Base-by-base conservation (phyloP, 2,888 invertebrate genomes). In the Dasypogon diadema region DNA sequence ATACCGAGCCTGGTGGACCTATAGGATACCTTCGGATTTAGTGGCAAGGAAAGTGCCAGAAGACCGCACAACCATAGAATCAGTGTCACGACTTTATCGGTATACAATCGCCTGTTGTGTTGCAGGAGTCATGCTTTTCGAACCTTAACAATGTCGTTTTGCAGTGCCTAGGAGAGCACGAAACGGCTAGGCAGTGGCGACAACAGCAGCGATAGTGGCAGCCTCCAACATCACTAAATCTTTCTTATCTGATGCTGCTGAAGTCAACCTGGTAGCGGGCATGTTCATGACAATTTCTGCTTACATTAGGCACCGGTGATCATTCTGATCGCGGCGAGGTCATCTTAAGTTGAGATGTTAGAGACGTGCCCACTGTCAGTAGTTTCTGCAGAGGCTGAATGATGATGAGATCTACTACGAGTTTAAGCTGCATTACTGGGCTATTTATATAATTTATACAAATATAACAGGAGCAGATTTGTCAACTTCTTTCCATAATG, bases 71-170 rank as follows among this genome's bases (percentile, higher is more conserved):
- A 56, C 26, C 26, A 54, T 34, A 30, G 12, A 12, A 21, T 22
- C 42, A 22, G 21, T 79, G 79, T 79, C 80, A 80, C 80, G 80
- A 80, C 80, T 80, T 80, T 80, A 80, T 80, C 80, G 79, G 77
- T 75, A 74, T 76, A 77, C 79, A 80, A 80, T 80, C 80, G 80
- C 80, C 80, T 80, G 78, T 79, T 80, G 80, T 80, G 80, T 80
- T 80, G 80, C 79, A 79, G 79, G 79, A 80, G 80, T 80, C 79
- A 80, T 80, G 80, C 80, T 80, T 79, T 80, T 80, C 80, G 77
- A 79, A 79, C 80, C 80, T 79, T 77, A 76, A 78, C 76, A 77
- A 79, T 79, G 79, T 79, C 77, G 75, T 77, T 76, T 76, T 76
- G 77, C 79, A 77, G 37, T 10, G 16, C 22, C 72, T 42, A 56